phyloP scores from a whole-genome alignment of 2,113 vertebrate genomes.

The Nycticebus coucang region DNA sequence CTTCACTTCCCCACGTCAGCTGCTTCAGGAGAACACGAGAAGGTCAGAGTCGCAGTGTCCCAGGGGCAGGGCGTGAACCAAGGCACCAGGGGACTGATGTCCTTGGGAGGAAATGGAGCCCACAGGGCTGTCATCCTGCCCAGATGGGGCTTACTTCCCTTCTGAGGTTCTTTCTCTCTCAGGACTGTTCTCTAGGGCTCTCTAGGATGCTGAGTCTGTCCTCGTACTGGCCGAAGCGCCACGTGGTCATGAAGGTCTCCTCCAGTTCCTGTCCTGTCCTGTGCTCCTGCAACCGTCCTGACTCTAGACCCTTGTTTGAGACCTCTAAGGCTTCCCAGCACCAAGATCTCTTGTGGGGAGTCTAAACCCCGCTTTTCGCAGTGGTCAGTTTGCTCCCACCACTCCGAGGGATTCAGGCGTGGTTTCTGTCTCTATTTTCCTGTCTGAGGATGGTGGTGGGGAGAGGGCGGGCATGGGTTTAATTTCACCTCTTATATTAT shows the following conservation, averaged over 20 bases:
- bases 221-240: not conserved
- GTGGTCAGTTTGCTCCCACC: not conserved
- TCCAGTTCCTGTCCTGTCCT: not conserved
- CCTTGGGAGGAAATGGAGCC: not conserved
- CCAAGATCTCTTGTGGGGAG: not conserved
- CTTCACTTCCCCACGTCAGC: not conserved
- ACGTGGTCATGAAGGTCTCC: not conserved
- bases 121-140: not conserved
- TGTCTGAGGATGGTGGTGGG: not conserved
- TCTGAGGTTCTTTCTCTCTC: not conserved
- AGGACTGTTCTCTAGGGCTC: not conserved
- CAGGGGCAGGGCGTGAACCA: not conserved
- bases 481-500: slow-evolving; percentile 65
- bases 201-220: not conserved
- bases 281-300: not conserved
- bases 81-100: not conserved
- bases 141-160: not conserved
- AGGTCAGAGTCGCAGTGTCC: not conserved
- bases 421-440: slow-evolving; percentile 43
- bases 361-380: not conserved
- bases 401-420: not conserved
- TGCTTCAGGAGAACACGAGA: not conserved
- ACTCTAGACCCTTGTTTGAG: not conserved
- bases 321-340: not conserved
- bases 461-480: not conserved